These are phyloP conservation scores for Crypturellus undulatus DNA, from an alignment of 2,113 vertebrate genomes.

Conservation along the genomic window DNA sequence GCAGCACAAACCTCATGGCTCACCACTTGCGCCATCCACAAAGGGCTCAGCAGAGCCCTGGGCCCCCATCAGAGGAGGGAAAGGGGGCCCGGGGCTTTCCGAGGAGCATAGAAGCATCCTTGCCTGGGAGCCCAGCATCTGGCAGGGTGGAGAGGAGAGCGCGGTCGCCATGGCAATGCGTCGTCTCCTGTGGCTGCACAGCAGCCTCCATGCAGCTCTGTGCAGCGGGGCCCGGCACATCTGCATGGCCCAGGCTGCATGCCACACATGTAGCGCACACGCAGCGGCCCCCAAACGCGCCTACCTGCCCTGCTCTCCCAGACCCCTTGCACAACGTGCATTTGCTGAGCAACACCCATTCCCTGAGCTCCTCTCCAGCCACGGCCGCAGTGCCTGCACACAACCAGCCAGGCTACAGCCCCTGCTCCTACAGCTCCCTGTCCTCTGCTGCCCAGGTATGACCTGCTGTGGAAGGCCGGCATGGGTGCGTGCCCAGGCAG, in stretches of 20 bases:
- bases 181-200: conserved; percentile 70
- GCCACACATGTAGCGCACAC: neutral
- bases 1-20: neutral
- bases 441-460: neutral
- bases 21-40: neutral
- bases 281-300: neutral
- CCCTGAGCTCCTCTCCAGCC: neutral
- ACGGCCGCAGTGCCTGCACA: neutral
- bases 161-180: conserved; percentile 71
- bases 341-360: neutral
- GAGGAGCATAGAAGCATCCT: conserved; percentile 10
- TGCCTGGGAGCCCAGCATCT: conserved; percentile 52
- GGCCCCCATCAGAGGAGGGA: neutral
- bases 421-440: neutral
- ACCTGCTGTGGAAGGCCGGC: neutral
- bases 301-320: neutral
- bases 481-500: neutral
- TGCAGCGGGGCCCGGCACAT: neutral
- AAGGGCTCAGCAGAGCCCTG: neutral
- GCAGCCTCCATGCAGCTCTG: conserved; percentile 48
- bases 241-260: neutral
- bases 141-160: conserved; percentile 49
- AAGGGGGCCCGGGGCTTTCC: conserved; percentile 19
- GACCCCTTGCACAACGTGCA: accelerated
- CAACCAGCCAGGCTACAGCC: neutral